These are phyloP conservation scores for Arenaria interpres DNA, from an alignment of 2,113 vertebrate genomes.

Conservation along the genomic window DNA sequence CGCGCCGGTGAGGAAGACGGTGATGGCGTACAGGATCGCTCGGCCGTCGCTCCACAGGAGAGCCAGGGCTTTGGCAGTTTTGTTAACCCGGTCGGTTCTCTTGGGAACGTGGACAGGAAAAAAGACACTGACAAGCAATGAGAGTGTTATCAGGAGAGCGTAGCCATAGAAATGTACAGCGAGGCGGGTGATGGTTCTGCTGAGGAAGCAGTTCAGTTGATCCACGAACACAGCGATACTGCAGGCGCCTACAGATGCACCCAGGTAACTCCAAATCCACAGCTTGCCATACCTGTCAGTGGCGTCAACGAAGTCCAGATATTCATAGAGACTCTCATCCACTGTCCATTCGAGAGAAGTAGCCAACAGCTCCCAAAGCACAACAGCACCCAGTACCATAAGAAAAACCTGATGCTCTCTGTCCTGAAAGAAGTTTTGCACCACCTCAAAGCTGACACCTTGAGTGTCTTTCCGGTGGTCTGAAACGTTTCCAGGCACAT, in stretches of 20 bases:
- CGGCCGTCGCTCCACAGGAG: conserved; percentile 73
- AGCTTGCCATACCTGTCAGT: conserved; percentile 75
- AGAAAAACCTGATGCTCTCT: conserved; percentile 78
- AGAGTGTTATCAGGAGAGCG: conserved; percentile 42
- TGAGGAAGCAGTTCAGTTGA: conserved; percentile 73
- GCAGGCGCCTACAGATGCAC: conserved; percentile 73
- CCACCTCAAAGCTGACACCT: neutral
- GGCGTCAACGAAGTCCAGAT: conserved; percentile 87
- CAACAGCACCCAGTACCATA: conserved; percentile 70
- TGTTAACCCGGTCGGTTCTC: conserved; percentile 43
- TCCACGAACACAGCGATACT: conserved; percentile 74
- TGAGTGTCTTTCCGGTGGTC: neutral
- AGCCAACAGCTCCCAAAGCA: conserved; percentile 78
- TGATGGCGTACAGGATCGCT: conserved; percentile 75
- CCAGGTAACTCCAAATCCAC: conserved; percentile 78
- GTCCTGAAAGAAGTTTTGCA: conserved; percentile 62
- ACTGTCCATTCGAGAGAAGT: conserved; percentile 79
- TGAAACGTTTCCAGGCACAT: neutral
- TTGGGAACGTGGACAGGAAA: conserved; percentile 77
- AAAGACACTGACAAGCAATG: conserved; percentile 52
- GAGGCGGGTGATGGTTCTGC: neutral
- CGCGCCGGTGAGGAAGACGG: conserved; percentile 71
- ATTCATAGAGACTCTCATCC: conserved; percentile 87
- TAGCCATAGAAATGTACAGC: conserved; percentile 82
- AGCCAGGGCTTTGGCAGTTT: conserved; percentile 75